Conservation (phyloP, 2,888 invertebrate species). For the Arrhopalites spinosus region DNA sequence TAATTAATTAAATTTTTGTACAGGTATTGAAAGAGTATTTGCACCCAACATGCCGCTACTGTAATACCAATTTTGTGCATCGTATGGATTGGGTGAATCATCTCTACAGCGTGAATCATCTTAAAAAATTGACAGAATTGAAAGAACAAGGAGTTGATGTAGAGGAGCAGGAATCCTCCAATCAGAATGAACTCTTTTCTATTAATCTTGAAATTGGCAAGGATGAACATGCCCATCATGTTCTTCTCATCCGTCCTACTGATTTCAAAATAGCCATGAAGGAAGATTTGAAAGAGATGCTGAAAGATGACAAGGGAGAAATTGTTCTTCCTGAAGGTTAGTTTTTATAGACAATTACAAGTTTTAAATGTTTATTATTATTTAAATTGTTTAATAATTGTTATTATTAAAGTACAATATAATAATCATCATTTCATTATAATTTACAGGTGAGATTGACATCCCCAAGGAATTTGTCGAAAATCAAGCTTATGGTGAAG, state of each 20-base stretch:
- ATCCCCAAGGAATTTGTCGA: constrained; percentile 47
- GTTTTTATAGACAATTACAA: too few relatives aligned
- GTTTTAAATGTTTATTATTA: too few relatives aligned
- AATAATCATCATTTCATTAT: too few relatives aligned
- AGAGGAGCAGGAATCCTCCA: constrained; percentile 36
- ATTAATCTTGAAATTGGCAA: constrained; percentile 47
- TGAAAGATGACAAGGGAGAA: constrained; percentile 45
- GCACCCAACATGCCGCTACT: constrained; percentile 79
- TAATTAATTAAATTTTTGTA: too few relatives aligned
- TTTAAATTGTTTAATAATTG: too few relatives aligned
- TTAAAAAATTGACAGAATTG: constrained; percentile 61
- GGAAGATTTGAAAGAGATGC: constrained; percentile 50
- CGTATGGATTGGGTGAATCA: constrained; percentile 84
- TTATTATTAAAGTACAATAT: too few relatives aligned
- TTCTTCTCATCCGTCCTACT: constrained; percentile 43
- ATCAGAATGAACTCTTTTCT: constrained; percentile 50
- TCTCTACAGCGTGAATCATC: constrained; percentile 74
- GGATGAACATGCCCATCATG: constrained; percentile 49
- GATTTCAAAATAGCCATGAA: constrained; percentile 43
- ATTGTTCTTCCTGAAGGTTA: constrained; percentile 45
- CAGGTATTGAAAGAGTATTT: constrained; percentile 73
- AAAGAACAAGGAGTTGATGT: constrained; percentile 37
- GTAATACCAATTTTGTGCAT: constrained; percentile 82
- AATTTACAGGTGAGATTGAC: constrained; percentile 36
- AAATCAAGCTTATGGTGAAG: constrained; percentile 50